A percentile compares a stretch with the other conserved stretches of the same genome.
phyloP scores from a whole-genome alignment of 2,888 invertebrate genomes.

The Cactoblastis cactorum region DNA sequence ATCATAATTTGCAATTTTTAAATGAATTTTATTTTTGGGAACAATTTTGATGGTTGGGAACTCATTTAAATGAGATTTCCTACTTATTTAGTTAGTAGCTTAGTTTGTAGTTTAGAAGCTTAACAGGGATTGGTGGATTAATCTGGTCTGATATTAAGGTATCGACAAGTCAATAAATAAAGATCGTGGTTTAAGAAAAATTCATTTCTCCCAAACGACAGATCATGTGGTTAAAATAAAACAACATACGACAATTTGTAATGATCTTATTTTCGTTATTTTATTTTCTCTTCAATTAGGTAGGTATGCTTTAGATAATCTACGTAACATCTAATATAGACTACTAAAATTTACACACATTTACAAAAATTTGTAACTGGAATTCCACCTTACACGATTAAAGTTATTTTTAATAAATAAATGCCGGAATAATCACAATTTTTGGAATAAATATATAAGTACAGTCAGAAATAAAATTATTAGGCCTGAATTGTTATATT shows the following conservation, averaged over 20 bases:
- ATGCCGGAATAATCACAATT: constrained; percentile 17
- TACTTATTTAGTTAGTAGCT: too few relatives aligned
- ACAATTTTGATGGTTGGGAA: too few relatives aligned
- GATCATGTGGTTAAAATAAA: constrained; percentile 27
- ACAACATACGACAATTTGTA: constrained; percentile 51
- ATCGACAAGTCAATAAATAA: too few relatives aligned
- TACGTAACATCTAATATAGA: constrained; percentile 74
- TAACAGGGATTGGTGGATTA: too few relatives aligned
- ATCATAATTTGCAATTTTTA: constrained; percentile 4
- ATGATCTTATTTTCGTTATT: constrained; percentile 55
- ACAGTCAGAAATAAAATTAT: constrained; percentile 13
- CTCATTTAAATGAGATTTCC: too few relatives aligned
- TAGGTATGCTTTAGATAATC: constrained; percentile 58
- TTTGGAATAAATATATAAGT: constrained; percentile 10
- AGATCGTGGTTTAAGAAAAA: too few relatives aligned
- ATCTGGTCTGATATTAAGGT: too few relatives aligned
- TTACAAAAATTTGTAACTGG: constrained; percentile 68
- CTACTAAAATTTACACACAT: constrained; percentile 74
- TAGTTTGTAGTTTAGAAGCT: too few relatives aligned
- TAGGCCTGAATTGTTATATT: constrained; percentile 20
- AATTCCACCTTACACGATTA: constrained; percentile 35
- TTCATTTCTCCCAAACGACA: too few relatives aligned
- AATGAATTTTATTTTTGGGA: neutral
- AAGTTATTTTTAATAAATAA: constrained; percentile 27
- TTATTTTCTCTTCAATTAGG: constrained; percentile 46